Evolutionary conservation across 2,113 vertebrate species (phyloP).

Genomic region (Apistogramma diplotaenia): DNA sequence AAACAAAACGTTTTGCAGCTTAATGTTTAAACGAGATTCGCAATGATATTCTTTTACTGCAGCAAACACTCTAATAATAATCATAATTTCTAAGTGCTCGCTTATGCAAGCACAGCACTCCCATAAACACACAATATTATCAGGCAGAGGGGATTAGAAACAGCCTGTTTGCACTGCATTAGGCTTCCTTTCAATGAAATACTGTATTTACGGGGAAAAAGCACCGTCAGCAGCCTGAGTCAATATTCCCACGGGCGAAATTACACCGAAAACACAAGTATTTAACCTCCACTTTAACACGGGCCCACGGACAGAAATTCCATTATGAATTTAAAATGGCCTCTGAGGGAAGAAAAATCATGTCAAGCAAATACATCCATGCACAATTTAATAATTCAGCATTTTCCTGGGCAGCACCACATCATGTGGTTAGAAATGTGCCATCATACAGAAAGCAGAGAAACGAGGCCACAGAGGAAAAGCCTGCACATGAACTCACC

Average conservation of each 20-base stretch:
- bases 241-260: constrained; percentile 13
- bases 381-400: constrained; percentile 7
- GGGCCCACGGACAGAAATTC: constrained; percentile 8
- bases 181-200: not conserved
- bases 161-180: not conserved
- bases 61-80: not conserved
- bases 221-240: constrained; percentile 4
- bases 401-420: not conserved
- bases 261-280: not conserved
- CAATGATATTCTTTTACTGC: not conserved
- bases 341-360: not conserved
- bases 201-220: constrained; percentile 5
- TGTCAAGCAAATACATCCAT: not conserved
- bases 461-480: not conserved
- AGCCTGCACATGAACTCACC: constrained; percentile 79
- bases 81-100: not conserved
- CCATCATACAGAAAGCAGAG: not conserved
- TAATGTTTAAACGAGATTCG: not conserved
- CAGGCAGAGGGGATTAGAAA: not conserved
- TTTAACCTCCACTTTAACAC: constrained; percentile 13
- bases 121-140: not conserved
- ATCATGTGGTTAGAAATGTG: not conserved
- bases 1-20: not conserved
- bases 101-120: not conserved
- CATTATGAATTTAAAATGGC: constrained; percentile 22